Percentiles rank a stretch among this genome's conserved stretches.
Evolutionary conservation across 2,113 vertebrate genomes (phyloP).

Genomic region (Tetrao urogallus): DNA sequence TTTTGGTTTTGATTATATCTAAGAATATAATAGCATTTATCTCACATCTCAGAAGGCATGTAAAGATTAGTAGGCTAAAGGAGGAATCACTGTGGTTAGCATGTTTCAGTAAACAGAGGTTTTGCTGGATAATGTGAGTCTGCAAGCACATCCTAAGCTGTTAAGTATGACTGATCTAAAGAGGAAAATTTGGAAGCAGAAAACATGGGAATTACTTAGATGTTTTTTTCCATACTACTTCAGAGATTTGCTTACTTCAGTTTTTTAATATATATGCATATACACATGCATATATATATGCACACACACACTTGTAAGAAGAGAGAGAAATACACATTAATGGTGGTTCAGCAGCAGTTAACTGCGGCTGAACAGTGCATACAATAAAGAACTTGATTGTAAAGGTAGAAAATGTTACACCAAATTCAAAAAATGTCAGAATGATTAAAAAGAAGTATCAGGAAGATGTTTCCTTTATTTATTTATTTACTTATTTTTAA

Average conservation of each 20-base stretch:
- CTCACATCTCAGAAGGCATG: background rate
- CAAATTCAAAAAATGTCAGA: background rate
- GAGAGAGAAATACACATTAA: background rate
- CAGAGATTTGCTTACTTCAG: background rate
- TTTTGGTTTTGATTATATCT: background rate
- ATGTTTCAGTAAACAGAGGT: background rate
- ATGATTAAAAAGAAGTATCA: background rate
- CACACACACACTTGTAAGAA: fast-evolving
- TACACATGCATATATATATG: no score
- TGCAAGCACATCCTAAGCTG: background rate
- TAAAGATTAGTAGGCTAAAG: background rate
- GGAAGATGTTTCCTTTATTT: background rate
- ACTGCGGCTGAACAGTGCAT: background rate
- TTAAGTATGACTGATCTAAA: background rate
- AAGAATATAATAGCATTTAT: background rate
- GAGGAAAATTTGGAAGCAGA: background rate
- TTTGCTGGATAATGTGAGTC: background rate
- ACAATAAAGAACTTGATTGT: background rate
- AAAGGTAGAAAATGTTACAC: background rate
- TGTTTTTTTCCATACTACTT: background rate
- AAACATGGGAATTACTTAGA: background rate
- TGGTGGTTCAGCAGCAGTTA: background rate
- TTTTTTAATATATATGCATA: no score
- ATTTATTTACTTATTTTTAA: no score
- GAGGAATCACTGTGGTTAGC: background rate